A percentile compares a stretch with the other conserved stretches of the same genome.
These are phyloP conservation scores for Micromussa lordhowensis DNA, from an alignment of 92 coral and sea anemone species.

Conservation along the genomic window DNA sequence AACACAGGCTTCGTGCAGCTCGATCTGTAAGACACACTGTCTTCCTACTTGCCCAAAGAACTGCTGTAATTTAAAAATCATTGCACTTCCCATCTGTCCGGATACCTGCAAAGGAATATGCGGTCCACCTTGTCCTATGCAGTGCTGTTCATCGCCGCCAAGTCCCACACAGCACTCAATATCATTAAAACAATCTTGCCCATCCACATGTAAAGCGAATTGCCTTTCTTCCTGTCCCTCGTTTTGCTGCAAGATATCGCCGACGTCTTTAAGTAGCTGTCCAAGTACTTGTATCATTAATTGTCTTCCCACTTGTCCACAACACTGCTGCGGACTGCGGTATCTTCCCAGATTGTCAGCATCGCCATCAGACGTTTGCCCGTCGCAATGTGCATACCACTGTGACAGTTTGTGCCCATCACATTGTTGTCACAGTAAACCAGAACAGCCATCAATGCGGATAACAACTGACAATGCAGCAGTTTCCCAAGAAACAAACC, in stretches of 20 bases:
- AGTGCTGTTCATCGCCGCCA: conserved; percentile 38
- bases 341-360: not conserved
- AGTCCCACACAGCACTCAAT: not conserved
- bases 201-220: conserved; percentile 20
- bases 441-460: not conserved
- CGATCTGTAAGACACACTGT: conserved; percentile 46
- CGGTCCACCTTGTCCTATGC: conserved; percentile 48
- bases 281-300: conserved; percentile 7
- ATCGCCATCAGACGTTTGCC: not conserved
- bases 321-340: conserved; percentile 15
- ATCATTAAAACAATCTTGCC: conserved; percentile 20
- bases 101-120: conserved; percentile 39
- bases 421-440: conserved; percentile 8
- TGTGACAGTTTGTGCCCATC: conserved; percentile 27
- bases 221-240: conserved; percentile 48
- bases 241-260: conserved; percentile 27
- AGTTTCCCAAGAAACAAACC: not conserved
- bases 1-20: conserved; percentile 28
- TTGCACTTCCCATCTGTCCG: conserved; percentile 54
- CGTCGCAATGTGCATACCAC: conserved; percentile 13
- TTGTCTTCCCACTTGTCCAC: conserved; percentile 32
- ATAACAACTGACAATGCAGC: not conserved
- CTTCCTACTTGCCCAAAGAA: conserved; percentile 64
- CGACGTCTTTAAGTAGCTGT: conserved; percentile 13
- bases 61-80: conserved; percentile 44